Percentiles rank a stretch among this genome's conserved stretches.
These are phyloP conservation scores for Megastigmus dorsalis DNA, from an alignment of 2,888 invertebrate genomes.

Conservation along the genomic window DNA sequence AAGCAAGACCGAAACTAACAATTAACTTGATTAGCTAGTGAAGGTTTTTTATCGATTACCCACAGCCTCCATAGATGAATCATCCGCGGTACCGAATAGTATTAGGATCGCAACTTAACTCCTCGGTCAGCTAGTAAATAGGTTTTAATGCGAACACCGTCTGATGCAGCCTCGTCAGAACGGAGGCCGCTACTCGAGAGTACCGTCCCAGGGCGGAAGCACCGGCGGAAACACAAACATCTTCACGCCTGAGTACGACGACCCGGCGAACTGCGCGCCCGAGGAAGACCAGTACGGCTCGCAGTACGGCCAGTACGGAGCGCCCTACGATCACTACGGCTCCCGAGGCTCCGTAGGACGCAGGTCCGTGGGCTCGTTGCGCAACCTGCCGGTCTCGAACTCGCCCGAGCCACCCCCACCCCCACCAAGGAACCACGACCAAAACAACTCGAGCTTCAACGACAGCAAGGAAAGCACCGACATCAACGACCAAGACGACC, in stretches of 20 bases:
- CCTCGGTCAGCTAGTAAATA: no score
- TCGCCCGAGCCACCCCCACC: conserved; percentile 82
- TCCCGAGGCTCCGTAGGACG: conserved; percentile 87
- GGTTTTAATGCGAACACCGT: no score
- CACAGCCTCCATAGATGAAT: no score
- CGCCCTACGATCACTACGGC: conserved; percentile 92
- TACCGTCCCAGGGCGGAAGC: conserved; percentile 84
- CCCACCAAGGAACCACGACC: conserved; percentile 89
- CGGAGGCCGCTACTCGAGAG: conserved; percentile 85
- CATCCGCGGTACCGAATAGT: no score
- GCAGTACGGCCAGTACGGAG: conserved; percentile 87
- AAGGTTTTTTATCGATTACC: no score
- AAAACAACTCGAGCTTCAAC: conserved; percentile 86
- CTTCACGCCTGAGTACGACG: conserved; percentile 89
- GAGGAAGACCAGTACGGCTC: conserved; percentile 95
- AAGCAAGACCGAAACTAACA: no score
- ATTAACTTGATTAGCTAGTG: no score
- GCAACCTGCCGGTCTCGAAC: conserved; percentile 78
- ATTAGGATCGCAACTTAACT: no score
- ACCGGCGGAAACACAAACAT: conserved; percentile 77
- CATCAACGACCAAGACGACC: conserved; percentile 91
- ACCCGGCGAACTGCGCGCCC: conserved; percentile 93
- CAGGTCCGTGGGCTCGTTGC: conserved; percentile 78
- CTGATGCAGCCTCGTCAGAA: conserved; percentile 79
- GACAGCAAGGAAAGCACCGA: conserved; percentile 96